phyloP scores from a whole-genome alignment of 2,797 vertebrate genomes.

The Lagorchestes hirsutus region DNA sequence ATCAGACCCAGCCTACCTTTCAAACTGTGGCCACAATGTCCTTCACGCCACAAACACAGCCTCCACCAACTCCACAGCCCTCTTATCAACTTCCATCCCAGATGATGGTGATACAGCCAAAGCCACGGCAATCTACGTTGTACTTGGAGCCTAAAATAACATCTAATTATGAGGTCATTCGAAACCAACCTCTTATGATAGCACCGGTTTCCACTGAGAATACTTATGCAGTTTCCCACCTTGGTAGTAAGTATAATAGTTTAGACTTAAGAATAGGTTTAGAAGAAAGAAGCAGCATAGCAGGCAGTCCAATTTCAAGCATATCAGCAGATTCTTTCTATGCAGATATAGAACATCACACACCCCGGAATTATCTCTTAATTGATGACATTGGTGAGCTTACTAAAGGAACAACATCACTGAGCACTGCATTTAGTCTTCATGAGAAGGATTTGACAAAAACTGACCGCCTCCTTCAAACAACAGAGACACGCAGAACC shows the following conservation, averaged over 20 bases:
- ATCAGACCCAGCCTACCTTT: conserved; percentile 97
- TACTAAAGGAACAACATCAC: conserved; percentile 92
- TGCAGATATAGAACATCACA: conserved; percentile 95
- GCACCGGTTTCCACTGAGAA: conserved; percentile 95
- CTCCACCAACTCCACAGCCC: conserved; percentile 90
- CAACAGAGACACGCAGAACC: conserved; percentile 93
- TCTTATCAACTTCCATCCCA: conserved; percentile 94
- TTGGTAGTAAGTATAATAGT: conserved; percentile 94
- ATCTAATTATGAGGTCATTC: conserved; percentile 97
- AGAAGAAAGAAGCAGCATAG: conserved; percentile 95
- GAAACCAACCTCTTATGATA: conserved; percentile 96
- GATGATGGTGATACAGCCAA: conserved; percentile 95
- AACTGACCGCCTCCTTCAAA: conserved; percentile 94
- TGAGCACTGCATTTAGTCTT: conserved; percentile 93
- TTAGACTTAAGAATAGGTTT: conserved; percentile 96
- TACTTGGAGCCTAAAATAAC: conserved; percentile 97
- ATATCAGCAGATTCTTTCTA: conserved; percentile 99
- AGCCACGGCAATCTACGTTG: conserved; percentile 91
- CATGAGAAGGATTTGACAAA: conserved; percentile 97
- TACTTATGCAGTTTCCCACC: conserved; percentile 93
- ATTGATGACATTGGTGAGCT: conserved; percentile 99
- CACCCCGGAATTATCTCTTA: conserved; percentile 95
- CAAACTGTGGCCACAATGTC: conserved; percentile 94
- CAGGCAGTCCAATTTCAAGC: conserved; percentile 98
- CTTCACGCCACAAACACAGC: conserved; percentile 92